Base-by-base conservation (phyloP, 2,888 invertebrate species). In the Platycnemis pennipes region DNA sequence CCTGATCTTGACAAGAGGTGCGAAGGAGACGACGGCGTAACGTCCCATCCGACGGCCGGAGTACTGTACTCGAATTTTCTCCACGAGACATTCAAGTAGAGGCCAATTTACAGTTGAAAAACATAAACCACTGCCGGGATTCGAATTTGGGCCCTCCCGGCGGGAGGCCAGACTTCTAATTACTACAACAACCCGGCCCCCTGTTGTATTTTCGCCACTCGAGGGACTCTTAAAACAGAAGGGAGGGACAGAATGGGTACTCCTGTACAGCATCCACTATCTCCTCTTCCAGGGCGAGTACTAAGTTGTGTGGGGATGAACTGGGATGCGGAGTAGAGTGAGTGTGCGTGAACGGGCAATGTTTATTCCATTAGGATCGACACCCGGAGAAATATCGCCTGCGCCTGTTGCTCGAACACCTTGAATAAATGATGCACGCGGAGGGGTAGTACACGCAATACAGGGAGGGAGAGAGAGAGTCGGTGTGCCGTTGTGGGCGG, bases 351-450 rank as follows among this genome's bases (percentile, higher is more conserved):
- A 77, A 77, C 77, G 37, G 37, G 77, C 37, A 37, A 77, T 77
- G 31, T 31, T 77, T 77, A 77, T 37, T 77, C 37, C 31, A 77
- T 31, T 37, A 37, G 77, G 77, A 91, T 91, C 56, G 63, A 69
- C 91, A 63, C 69, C 11, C 56, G 13, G 31, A 91, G 69, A 44
- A n/a, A 63, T 44, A 91, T 91, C 63, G 2, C 42, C 42, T 19
- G 5, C 19, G 26, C 42, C 89, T 37, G 26, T 77, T 37, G 37
- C 77, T 77, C 11, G 31, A 11, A 37, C 77, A 31, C 77, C 37
- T 77, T 77, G 77, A 77, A 77, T 77, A 77, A 37, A 77, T 77
- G 45, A 87, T 46, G 46, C 45, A 19, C 42, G 16, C 1, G 86
- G 19, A 86, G 44, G 19, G 44, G 2, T 19, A 86, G 42, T 49